Base-by-base conservation (phyloP, 2,797 vertebrate genomes). In the Poeciliopsis infans region DNA sequence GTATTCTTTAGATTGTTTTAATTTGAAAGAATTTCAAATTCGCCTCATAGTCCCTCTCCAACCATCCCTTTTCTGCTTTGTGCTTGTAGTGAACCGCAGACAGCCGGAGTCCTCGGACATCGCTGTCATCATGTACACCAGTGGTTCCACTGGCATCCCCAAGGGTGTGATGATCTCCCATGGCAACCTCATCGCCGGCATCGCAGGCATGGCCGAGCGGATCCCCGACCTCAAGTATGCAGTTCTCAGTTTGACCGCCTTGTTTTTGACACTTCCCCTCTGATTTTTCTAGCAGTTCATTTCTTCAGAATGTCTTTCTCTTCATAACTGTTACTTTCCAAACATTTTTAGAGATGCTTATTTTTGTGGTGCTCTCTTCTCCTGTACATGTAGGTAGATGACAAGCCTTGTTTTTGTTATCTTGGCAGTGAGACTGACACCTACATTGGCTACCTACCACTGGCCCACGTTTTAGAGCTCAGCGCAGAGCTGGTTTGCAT, bases 101-200 rank as follows among this genome's bases (percentile, higher is more conserved):
- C 95, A 94, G 76, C 97, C 98, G 0, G 46, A 90, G 78, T 90
- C 97, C 61, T 95, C 95, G 0, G 98, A 99, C 91, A 96, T 97
- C 0, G 98, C 98, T 0, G 98, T 99, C 83, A 97, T 99, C 94
- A 99, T 99, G 98, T 99, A 99, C 86, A 99, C 98, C 39, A 99
- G 98, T 55, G 98, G 98, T 57, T 99, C 98, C 86, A 99, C 98
- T 0, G 98, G 98, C 78, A 94, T 99, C 83, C 98, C 98, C 77
- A 99, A 99, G 92, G 98, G 98, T 79, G 98, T 99, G 86, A 98
- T 98, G 97, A 98, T 99, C 93, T 99, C 98, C 53, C 98, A 99
- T 79, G 96, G 97, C 89, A 99, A 99, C 95, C 94, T 99, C 85
- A 96, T 99, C 45, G 97, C 98, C 68, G 97, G 96, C 49, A 96